Conservation (phyloP, 2,113 vertebrate species). For the Carlito syrichta region DNA sequence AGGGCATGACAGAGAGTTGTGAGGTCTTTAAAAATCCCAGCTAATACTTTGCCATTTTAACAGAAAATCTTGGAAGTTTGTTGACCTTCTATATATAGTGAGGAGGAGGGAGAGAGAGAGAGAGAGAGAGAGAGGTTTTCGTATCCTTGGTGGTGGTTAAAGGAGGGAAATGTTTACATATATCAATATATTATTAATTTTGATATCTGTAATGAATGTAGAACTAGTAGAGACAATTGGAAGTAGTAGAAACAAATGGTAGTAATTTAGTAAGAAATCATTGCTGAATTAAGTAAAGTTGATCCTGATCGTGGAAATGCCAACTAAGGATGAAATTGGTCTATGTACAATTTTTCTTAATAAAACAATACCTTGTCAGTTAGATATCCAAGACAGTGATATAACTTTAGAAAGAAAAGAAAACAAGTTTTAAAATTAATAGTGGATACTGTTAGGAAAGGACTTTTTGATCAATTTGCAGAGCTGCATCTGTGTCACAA, state of each 20-base stretch:
- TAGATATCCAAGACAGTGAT: fast-evolving
- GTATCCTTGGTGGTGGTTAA: neutral
- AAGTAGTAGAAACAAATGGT: neutral
- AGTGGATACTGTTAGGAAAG: neutral
- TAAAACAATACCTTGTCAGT: neutral
- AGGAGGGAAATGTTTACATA: neutral
- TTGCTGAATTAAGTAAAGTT: neutral
- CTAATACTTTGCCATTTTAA: neutral
- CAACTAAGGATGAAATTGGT: neutral
- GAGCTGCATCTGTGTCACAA: neutral
- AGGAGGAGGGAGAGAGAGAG: neutral
- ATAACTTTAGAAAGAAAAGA: neutral
- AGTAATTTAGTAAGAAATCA: neutral
- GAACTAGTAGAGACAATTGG: neutral
- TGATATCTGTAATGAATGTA: neutral
- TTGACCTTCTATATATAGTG: neutral
- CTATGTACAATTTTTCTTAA: neutral
- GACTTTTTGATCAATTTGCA: neutral
- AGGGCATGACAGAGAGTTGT: neutral
- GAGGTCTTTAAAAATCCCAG: neutral
- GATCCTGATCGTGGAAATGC: neutral
- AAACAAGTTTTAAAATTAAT: neutral
- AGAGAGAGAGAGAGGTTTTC: neutral
- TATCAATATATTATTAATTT: neutral
- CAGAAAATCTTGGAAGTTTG: neutral